Evolutionary conservation across 2,888 invertebrate genomes (phyloP), one percentile per base, ranked within the genome.

Genomic region (Ophion ellenae): DNA sequence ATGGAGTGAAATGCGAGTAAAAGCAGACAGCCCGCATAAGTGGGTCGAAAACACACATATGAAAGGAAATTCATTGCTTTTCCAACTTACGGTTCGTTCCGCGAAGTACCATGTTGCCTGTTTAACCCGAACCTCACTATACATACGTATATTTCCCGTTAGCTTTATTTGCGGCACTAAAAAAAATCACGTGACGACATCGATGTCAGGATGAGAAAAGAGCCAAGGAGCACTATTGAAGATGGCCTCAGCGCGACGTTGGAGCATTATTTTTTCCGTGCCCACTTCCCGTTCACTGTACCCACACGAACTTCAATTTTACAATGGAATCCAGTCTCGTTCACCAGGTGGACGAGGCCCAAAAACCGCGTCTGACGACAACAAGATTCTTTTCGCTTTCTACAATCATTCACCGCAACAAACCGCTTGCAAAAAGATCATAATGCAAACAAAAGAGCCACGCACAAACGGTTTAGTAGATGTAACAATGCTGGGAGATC

Each of bases 61-160:
- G 40, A 36, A 36, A 28, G 78, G 74, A 78, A 63, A 81, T 78
- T 81, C 28, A 85, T 81, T 77, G 73, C 53, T 81, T 77, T 66
- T 45, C 82, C 85, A 87, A 94, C 94, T 94, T 93, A 94, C 94
- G 93, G 90, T 93, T 93, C 83, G 92, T 91, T 90, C 93, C 94
- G 92, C 94, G 94, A 80, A 94, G 92, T 86, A 94, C 94, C 94
- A 94, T 94, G 90, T 90, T 92, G 92, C 87, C 86, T 78, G 87
- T 85, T 78, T 40, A 66, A 79, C 76, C 80, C 77, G 77, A 83
- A 83, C 82, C 64, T 70, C 63, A 61, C 24, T n/a, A 59, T 73
- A 24, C 24, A 24, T n/a, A 66, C 57, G 53, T 67, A 11, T 32
- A 40, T 36, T 57, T 66, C 40, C 40, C 40, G 74, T 63, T 61